Conservation (phyloP, 2,888 invertebrate genomes). For the Thumatha senex region DNA sequence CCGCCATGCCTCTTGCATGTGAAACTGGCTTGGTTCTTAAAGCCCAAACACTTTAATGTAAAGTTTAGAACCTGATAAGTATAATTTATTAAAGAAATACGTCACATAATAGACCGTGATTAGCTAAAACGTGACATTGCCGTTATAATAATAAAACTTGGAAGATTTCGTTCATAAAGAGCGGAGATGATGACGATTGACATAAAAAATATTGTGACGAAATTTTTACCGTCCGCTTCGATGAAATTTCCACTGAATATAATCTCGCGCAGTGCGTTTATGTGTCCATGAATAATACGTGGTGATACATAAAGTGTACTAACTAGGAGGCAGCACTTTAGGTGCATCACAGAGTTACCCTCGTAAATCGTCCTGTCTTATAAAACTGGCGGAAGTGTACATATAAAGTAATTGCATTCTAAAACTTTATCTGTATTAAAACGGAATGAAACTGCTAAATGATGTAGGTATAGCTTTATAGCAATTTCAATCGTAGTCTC, state of each 20-base stretch:
- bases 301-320: too few species aligned
- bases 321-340: slow-evolving; percentile 10
- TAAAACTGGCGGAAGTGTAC: slow-evolving; percentile 3
- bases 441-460: too few species aligned
- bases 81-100: too few species aligned
- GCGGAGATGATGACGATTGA: slow-evolving; percentile 9
- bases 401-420: slow-evolving; percentile 1
- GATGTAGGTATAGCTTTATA: too few species aligned
- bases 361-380: slow-evolving; percentile 17
- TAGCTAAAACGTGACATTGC: too few species aligned
- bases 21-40: too few species aligned
- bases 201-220: slow-evolving; percentile 29
- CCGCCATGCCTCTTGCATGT: too few species aligned
- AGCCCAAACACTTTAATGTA: too few species aligned
- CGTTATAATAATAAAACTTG: slow-evolving; percentile 8
- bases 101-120: too few species aligned
- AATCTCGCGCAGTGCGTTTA: slow-evolving; percentile 35
- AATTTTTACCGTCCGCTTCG: slow-evolving; percentile 31
- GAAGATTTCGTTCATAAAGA: slow-evolving; percentile 16
- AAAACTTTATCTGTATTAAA: background rate
- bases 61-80: too few species aligned
- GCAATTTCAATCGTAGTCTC: too few species aligned
- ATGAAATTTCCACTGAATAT: slow-evolving; percentile 35
- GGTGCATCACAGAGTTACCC: slow-evolving; percentile 17
- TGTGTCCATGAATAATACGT: slow-evolving; percentile 38